A percentile compares a stretch with the other conserved stretches of the same genome.
Conservation (phyloP, 92 coral and sea anemone genomes). For the Zoanthus sansibaricus region DNA sequence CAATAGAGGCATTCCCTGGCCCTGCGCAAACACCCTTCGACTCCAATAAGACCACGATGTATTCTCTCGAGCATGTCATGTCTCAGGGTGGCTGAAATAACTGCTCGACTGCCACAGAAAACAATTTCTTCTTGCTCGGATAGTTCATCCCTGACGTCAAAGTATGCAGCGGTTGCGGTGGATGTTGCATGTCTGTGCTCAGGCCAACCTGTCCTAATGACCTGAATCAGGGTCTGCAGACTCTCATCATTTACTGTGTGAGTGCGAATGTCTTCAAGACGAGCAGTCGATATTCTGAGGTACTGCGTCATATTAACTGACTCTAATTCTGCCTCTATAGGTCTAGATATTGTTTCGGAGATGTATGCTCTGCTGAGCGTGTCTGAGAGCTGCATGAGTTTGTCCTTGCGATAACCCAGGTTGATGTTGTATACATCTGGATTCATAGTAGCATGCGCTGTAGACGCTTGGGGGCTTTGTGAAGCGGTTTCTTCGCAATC, state of each 20-base stretch:
- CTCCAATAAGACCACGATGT: constrained; percentile 41
- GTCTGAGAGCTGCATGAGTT: too few species aligned
- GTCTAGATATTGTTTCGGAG: too few species aligned
- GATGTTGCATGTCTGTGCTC: constrained; percentile 33
- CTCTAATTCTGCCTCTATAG: neutral
- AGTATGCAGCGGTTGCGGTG: constrained; percentile 30
- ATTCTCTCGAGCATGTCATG: constrained; percentile 22
- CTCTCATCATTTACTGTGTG: constrained; percentile 20
- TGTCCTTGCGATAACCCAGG: too few species aligned
- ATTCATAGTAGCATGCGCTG: constrained; percentile 12
- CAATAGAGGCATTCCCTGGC: constrained; percentile 44
- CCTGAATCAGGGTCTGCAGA: constrained; percentile 13
- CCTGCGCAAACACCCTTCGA: constrained; percentile 9
- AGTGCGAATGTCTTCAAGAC: constrained; percentile 31
- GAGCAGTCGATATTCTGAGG: constrained; percentile 24
- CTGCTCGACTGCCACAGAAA: constrained; percentile 25
- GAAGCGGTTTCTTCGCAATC: constrained; percentile 2
- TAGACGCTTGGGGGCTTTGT: constrained; percentile 14
- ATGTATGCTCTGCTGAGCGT: too few species aligned
- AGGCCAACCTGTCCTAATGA: constrained; percentile 39
- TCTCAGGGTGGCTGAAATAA: constrained; percentile 26
- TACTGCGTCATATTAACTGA: constrained; percentile 27
- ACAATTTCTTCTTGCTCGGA: constrained; percentile 43
- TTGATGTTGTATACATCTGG: neutral
- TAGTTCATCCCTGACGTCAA: constrained; percentile 31